Evolutionary conservation across 2,797 vertebrate genomes (phyloP), one percentile per base, ranked within the genome.

Genomic region (Hydrolagus colliei): DNA sequence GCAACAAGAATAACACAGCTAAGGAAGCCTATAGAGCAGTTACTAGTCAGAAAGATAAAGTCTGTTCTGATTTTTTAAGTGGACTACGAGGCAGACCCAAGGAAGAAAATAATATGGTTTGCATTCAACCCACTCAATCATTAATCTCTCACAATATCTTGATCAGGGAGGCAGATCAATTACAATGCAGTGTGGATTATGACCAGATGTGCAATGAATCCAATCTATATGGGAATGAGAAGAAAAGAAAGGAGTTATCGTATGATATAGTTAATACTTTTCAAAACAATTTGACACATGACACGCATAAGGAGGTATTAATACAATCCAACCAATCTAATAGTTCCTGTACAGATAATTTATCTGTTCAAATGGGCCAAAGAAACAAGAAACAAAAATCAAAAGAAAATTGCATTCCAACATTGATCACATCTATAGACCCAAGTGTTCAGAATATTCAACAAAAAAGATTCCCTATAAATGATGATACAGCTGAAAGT

Each of bases 301-400:
- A 59, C 22, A 22, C 76, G 27, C 79, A 67, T 14, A 67, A 84
- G 18, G 79, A 41, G 65, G 79, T 41, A 20, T 84, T 12, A 84
- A 20, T 84, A 14, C 32, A 41, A 20, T 1, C 79, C 20, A 27
- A 41, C 2, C 35, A 1, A 5, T 84, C 41, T 52, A 52, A 52
- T 52, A 3, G 67, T 71, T 32, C 32, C 68, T n/a, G 16, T 67
- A 9, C 9, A 20, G 65, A 84, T 71, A 2, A 32, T 68, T 27
- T 20, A 68, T 20, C 41, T 4, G 27, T 65, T 32, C 22, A 80
- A 80, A 80, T 80, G 78, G 78, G 35, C 63, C 78, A 67, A 27
- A 80, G 65, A 14, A 63, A 61, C 14, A 22, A 18, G 63, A 80
- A 80, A n/a, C 76, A 79, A 61, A 80, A 80, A 32, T 32, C 63